Base-by-base conservation (phyloP, 2,113 vertebrate genomes). In the Cnemophilus loriae region DNA sequence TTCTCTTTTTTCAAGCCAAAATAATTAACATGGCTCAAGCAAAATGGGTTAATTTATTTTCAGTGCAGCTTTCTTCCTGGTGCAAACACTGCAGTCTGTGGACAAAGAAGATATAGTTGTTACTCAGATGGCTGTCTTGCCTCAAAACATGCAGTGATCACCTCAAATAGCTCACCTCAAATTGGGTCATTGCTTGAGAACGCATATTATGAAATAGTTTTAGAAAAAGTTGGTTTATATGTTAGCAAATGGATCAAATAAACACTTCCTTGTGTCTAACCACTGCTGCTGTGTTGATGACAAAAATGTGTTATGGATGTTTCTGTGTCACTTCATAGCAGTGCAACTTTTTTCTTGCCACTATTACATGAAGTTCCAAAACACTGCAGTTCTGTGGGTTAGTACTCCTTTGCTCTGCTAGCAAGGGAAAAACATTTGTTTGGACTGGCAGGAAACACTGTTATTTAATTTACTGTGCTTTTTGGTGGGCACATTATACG, bases 401-500 rank as follows among this genome's bases (percentile, higher is more conserved):
- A 96, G 63, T 57, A 50, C 61, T 87, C 74, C 75, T 61, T 85
- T 94, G 64, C 89, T 95, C 56, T 56, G 69, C 85, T 97, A 90
- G 82, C 69, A 92, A 73, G 55, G 86, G 71, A 60, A 94, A 96
- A 96, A 42, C 15, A 8, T 91, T 87, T 96, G 86, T 94, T 94
- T 96, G 73, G 65, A 74, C 65, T 96, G 96, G 88, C 73, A 92
- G 90, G 71, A 79, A 91, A 41, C 16, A 42, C 78, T 92, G 15
- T 82, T 83, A 44, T 71, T 95, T 76, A 89, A 70, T 79, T 94
- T 95, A 59, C 56, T 90, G 39, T 42, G 41, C 60, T 78, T 88
- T 91, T 81, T 33, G 20, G 44, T 93, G 73, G 49, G 64, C 27
- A 44, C 21, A 3, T 49, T 63, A 6, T 37, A 44, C 35, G 11